Conservation (phyloP, 2,113 vertebrate genomes). For the Aptenodytes forsteri region DNA sequence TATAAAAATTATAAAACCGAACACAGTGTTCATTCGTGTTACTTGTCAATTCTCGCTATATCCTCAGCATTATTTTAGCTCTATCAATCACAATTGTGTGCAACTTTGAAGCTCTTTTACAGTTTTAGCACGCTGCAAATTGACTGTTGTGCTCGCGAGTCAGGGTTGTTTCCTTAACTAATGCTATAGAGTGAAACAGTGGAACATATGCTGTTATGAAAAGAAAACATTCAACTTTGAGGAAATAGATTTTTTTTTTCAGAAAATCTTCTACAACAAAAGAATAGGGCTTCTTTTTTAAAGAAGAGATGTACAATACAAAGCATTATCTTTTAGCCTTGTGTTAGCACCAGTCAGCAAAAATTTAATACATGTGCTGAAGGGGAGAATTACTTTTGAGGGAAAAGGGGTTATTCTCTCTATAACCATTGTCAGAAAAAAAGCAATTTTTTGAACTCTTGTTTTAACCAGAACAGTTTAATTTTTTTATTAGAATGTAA, state of each 20-base stretch:
- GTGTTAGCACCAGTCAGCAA: not conserved
- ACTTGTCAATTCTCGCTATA: not conserved
- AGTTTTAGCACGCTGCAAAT: not conserved
- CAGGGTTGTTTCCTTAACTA: not conserved
- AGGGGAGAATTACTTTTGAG: not conserved
- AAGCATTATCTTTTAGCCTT: not conserved
- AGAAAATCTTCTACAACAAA: not conserved
- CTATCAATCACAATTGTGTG: not conserved
- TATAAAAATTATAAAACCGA: not conserved
- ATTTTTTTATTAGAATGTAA: not conserved
- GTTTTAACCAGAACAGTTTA: not conserved
- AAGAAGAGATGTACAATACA: not conserved
- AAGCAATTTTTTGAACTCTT: not conserved
- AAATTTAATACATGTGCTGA: not conserved
- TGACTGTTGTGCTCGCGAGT: not conserved
- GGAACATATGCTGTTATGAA: not conserved
- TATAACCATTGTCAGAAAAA: not conserved
- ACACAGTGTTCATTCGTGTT: not conserved
- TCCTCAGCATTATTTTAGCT: not conserved
- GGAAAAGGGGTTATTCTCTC: not conserved
- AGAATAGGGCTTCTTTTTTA: not conserved
- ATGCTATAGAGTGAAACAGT: not conserved
- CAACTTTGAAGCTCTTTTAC: not conserved
- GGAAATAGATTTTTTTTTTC: not conserved
- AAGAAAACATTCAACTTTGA: not conserved